A percentile compares a stretch with the other conserved stretches of the same genome.
Evolutionary conservation across 1,140 invertebrate genomes (phyloP).

Genomic region (Sinella curviseta): DNA sequence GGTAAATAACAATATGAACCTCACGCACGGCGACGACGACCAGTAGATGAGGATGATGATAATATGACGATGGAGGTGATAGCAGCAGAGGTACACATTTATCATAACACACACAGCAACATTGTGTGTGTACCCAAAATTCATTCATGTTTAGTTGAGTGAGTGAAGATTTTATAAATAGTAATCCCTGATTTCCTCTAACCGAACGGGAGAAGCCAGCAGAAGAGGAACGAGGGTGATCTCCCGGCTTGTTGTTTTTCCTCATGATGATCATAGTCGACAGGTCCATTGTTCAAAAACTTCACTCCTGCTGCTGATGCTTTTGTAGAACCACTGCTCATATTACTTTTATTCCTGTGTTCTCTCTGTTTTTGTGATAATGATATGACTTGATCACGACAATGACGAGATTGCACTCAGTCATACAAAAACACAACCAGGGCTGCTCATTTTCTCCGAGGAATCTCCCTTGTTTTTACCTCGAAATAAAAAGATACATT

Average conservation of each 20-base stretch:
- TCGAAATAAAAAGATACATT: background rate
- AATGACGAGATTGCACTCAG: background rate
- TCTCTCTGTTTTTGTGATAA: constrained; percentile 5
- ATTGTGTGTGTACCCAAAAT: no score
- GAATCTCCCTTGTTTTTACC: background rate
- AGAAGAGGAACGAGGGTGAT: constrained; percentile 16
- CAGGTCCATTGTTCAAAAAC: constrained; percentile 24
- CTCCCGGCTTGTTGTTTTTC: background rate
- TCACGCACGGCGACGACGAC: constrained; percentile 1
- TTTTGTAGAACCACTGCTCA: background rate
- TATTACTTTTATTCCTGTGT: constrained; percentile 4
- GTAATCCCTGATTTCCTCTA: background rate
- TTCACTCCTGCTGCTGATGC: background rate
- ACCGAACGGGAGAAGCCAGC: background rate
- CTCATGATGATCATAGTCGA: constrained; percentile 20
- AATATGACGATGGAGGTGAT: constrained; percentile 9
- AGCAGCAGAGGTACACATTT: background rate
- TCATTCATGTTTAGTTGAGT: no score
- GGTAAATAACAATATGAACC: constrained; percentile 12
- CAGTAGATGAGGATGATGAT: background rate
- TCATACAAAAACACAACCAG: background rate
- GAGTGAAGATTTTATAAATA: background rate
- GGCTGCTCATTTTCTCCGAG: background rate
- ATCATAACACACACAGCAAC: no score
- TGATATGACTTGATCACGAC: constrained; percentile 8